Evolutionary conservation across 1,140 invertebrate genomes (phyloP), one percentile per base, ranked within the genome.

Genomic region (Tetramorium alpestre): DNA sequence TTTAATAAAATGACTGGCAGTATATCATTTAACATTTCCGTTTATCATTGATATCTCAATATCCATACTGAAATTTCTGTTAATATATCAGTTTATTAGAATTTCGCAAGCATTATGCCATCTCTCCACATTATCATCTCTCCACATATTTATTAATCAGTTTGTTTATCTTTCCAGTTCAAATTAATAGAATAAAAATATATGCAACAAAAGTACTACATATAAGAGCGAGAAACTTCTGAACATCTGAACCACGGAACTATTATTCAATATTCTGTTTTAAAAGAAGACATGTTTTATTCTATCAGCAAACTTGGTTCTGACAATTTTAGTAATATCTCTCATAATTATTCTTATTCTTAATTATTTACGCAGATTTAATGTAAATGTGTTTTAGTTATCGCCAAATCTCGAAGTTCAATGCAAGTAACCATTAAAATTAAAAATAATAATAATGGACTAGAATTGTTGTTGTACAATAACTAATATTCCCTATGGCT

Each of bases 401-500:
- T 67, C 18, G 25, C 22, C 4, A 64, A 60, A 69, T 69, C 41
- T 69, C 65, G 25, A 69, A 69, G 41, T 69, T 69, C 16, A 47
- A 28, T 25, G 65, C 41, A 69, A 69, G 33, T 56, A 72, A 44
- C 33, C 38, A 18, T 62, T 85, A 44, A 76, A 60, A 25, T 58
- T 80, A 60, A 85, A 85, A 80, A 33, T 65, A 69, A 67, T 84
- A 58, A 88, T 56, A 85, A 65, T 91, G 86, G 91, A 92, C 92
- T 92, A 92, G 92, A 92, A 90, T 90, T 85, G 54, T 49, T 76
- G 33, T 33, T 33, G 33, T 33, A 65, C 58, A 87, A 56, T 67
- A 89, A 87, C 76, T 69, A 88, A 85, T 84, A 49, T 86, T 18
- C 51, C 60, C 84, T 88, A 89, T 89, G 60, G 28, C 81, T 89